These are phyloP conservation scores for Balearica regulorum DNA, from an alignment of 2,797 vertebrate species.

Conservation along the genomic window DNA sequence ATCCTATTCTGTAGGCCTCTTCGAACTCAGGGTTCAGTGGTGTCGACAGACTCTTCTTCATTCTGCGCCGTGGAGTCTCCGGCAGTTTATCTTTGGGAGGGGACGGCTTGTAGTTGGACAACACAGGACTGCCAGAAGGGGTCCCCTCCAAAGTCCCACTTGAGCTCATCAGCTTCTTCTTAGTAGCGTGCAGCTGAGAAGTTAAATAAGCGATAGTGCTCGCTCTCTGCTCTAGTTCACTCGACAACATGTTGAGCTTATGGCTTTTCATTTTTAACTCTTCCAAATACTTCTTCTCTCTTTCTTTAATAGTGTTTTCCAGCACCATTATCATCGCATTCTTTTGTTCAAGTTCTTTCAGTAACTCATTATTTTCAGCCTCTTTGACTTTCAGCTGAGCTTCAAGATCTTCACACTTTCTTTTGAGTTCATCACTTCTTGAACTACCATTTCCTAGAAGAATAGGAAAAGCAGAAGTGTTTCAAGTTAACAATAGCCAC, in stretches of 20 bases:
- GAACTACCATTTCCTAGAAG: slow-evolving; percentile 79
- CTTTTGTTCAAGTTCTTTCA: slow-evolving; percentile 92
- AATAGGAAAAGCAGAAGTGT: background rate
- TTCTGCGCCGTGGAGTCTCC: slow-evolving; percentile 91
- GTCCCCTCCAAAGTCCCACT: slow-evolving; percentile 84
- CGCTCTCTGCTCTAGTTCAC: slow-evolving; percentile 94
- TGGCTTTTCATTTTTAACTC: slow-evolving; percentile 98
- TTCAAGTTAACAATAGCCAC: background rate
- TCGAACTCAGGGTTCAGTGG: slow-evolving; percentile 94
- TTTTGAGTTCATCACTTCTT: slow-evolving; percentile 84
- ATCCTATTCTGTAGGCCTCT: slow-evolving; percentile 88
- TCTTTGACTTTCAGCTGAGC: slow-evolving; percentile 89
- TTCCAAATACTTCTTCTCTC: slow-evolving; percentile 95
- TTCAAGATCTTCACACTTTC: slow-evolving; percentile 90
- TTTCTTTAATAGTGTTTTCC: slow-evolving; percentile 92
- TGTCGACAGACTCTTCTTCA: slow-evolving; percentile 97
- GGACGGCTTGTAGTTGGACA: slow-evolving; percentile 84
- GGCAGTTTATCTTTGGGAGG: slow-evolving; percentile 92
- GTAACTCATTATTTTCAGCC: slow-evolving; percentile 87
- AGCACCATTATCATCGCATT: slow-evolving; percentile 91
- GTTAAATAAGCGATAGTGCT: slow-evolving; percentile 95
- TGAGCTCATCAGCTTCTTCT: slow-evolving; percentile 86
- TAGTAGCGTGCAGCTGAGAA: slow-evolving; percentile 92
- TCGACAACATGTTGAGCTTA: slow-evolving; percentile 88
- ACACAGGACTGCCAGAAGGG: slow-evolving; percentile 83